Percentiles rank a stretch among this genome's conserved stretches.
These are phyloP conservation scores for Sebastes matsubarae DNA, from an alignment of 2,797 vertebrate genomes.

Conservation along the genomic window DNA sequence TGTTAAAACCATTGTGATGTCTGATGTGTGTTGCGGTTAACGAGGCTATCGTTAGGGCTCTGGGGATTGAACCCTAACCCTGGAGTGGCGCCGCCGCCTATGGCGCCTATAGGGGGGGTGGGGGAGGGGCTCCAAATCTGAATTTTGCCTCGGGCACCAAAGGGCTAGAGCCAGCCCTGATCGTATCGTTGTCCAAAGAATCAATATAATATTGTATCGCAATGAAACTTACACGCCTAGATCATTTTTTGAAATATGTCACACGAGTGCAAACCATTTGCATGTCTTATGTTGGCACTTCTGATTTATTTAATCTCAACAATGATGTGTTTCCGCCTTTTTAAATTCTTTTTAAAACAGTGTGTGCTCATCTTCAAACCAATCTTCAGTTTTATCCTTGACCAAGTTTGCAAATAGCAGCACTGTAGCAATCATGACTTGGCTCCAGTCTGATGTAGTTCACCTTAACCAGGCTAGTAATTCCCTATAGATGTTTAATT, in stretches of 20 bases:
- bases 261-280: not conserved
- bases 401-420: conserved; percentile 21
- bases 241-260: not conserved
- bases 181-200: too few relatives aligned
- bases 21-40: too few relatives aligned
- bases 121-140: too few relatives aligned
- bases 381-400: conserved; percentile 13
- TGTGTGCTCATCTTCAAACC: not conserved
- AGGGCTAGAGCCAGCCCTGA: too few relatives aligned
- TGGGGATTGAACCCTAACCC: too few relatives aligned
- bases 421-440: conserved; percentile 26
- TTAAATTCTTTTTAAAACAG: not conserved
- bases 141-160: too few relatives aligned
- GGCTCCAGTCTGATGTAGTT: conserved; percentile 47
- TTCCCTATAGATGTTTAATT: conserved; percentile 64
- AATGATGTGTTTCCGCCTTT: not conserved
- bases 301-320: not conserved
- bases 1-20: too few relatives aligned
- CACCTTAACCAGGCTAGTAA: conserved; percentile 67
- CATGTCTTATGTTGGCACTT: not conserved
- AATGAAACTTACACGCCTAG: too few relatives aligned
- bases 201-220: too few relatives aligned
- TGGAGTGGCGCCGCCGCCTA: too few relatives aligned
- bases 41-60: too few relatives aligned
- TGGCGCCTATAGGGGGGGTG: rapidly evolving